Evolutionary conservation across 2,797 vertebrate species (phyloP), one percentile per base, ranked within the genome.

Genomic region (Gorsachius magnificus): DNA sequence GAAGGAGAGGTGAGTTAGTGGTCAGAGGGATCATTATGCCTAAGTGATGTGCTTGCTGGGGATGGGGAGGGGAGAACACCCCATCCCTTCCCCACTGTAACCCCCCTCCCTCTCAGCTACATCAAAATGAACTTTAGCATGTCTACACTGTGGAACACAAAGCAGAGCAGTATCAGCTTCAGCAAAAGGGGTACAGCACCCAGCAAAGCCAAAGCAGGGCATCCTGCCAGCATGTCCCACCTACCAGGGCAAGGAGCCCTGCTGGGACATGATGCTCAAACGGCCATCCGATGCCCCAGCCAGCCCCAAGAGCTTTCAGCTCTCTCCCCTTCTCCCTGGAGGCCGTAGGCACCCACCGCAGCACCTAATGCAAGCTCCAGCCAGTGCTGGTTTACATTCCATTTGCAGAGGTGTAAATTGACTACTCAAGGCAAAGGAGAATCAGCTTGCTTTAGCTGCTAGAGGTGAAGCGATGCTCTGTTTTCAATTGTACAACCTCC

Each of bases 371-470:
- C 11, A 69, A 83, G 25, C 36, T 71, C 46, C 35, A 72, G 81
- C 19, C 64, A 71, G 36, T 16, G 48, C 58, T 71, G 36, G 10
- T 92, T 91, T 57, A 83, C 72, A 88, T 83, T 65, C 71, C 7
- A 0, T 78, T 91, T 93, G 51, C 72, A 66, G 43, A 70, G 31
- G 36, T 93, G 75, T 78, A 91, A 95, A 89, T 1, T 80, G 75
- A 96, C 64, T 69, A 77, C 87, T 54, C 71, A 18, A 85, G 61
- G 65, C 50, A 85, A 28, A 60, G 78, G 33, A 92, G 92, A 89
- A 61, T 71, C 93, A 76, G 68, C 60, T 96, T 97, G 71, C 90
- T 90, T 61, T 11, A 91, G 89, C 50, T 72, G 61, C 14, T 84
- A 76, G 83, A 88, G 89, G 76, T 83, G 93, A 96, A 87, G 82